A percentile compares a stretch with the other conserved stretches of the same genome.
Evolutionary conservation across 2,797 vertebrate genomes (phyloP).

Genomic region (Botia almorhae): DNA sequence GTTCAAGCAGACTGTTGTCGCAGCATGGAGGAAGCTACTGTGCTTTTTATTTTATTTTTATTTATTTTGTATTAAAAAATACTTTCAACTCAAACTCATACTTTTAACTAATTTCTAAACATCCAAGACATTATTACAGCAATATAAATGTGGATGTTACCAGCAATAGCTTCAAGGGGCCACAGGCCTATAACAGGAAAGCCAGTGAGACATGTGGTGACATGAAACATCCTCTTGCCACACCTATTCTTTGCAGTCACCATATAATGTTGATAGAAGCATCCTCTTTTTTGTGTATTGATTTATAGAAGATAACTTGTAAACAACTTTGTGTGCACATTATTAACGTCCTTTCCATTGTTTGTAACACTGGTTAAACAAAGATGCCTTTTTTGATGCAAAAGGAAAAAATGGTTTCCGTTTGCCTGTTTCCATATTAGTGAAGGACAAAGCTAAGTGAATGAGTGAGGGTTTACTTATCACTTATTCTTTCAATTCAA

Average conservation of each 20-base stretch:
- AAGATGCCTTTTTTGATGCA: constrained; percentile 4
- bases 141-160: neutral
- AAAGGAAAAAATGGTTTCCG: constrained; percentile 12
- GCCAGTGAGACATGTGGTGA: constrained; percentile 37
- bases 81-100: too few species aligned
- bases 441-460: constrained; percentile 3
- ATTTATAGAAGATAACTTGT: constrained; percentile 4
- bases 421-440: constrained; percentile 25
- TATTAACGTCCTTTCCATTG: constrained; percentile 17
- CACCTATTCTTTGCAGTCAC: constrained; percentile 7
- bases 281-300: constrained; percentile 28
- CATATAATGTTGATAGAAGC: neutral
- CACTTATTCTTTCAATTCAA: too few species aligned
- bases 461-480: neutral
- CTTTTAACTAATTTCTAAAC: too few species aligned
- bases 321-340: constrained; percentile 5
- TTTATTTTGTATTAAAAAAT: neutral
- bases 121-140: too few species aligned
- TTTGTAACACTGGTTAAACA: constrained; percentile 36
- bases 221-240: constrained; percentile 54
- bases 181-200: constrained; percentile 6
- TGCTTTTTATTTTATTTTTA: neutral
- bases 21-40: neutral
- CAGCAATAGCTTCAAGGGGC: neutral
- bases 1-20: neutral